These are phyloP conservation scores for Eupithecia inturbata DNA, from an alignment of 2,888 invertebrate genomes.

Conservation along the genomic window DNA sequence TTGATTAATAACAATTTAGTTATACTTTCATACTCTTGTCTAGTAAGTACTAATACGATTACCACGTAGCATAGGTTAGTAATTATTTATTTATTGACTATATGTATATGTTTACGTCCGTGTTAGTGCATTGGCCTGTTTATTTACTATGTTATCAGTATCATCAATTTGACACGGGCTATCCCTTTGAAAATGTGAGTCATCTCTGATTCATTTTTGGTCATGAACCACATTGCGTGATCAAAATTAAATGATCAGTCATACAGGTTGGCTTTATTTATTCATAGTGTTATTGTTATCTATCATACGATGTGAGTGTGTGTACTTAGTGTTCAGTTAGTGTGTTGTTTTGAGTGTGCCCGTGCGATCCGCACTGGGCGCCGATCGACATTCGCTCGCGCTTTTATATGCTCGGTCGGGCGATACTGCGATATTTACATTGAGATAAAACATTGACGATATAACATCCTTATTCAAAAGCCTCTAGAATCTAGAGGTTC, in stretches of 20 bases:
- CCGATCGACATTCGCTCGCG: slow-evolving; percentile 38
- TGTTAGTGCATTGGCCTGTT: slow-evolving; percentile 1
- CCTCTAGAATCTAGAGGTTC: neutral
- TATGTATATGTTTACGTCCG: slow-evolving; percentile 3
- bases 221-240: neutral
- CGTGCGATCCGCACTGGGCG: slow-evolving; percentile 81
- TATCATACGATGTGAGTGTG: neutral
- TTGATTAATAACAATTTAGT: no score
- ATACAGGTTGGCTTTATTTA: slow-evolving; percentile 4
- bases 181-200: slow-evolving; percentile 34
- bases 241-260: neutral
- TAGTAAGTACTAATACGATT: neutral
- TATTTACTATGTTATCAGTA: slow-evolving; percentile 7
- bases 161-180: slow-evolving; percentile 33
- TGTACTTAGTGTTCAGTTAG: neutral
- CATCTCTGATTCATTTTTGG: slow-evolving; percentile 31
- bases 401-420: slow-evolving; percentile 66
- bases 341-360: slow-evolving; percentile 67
- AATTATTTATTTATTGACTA: slow-evolving; percentile 6
- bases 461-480: slow-evolving; percentile 12
- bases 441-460: slow-evolving; percentile 44
- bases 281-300: slow-evolving; percentile 5
- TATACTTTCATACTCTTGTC: neutral
- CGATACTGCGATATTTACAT: slow-evolving; percentile 52
- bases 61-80: neutral